phyloP scores from a whole-genome alignment of 2,113 vertebrate genomes.

The Clarias batrachus region DNA sequence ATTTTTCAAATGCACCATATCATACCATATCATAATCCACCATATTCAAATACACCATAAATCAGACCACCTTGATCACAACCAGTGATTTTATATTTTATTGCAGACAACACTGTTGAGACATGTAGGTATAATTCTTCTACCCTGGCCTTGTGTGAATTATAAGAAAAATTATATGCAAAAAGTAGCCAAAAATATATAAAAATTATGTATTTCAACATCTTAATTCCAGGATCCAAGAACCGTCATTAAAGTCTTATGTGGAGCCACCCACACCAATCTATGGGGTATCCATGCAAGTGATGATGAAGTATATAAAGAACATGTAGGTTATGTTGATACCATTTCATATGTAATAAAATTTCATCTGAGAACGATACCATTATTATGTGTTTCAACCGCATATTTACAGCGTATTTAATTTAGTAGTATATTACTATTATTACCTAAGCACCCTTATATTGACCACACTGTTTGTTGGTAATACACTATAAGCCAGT shows the following conservation, averaged over 20 bases:
- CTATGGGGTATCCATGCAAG: not conserved
- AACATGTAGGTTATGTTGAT: too few relatives aligned
- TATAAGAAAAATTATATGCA: not conserved
- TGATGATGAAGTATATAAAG: not conserved
- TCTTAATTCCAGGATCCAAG: not conserved
- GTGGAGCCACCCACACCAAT: not conserved
- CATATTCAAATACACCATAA: not conserved
- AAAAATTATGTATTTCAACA: not conserved
- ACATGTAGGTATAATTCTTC: not conserved
- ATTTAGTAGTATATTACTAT: too few relatives aligned
- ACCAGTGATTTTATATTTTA: not conserved
- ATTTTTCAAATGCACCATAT: not conserved
- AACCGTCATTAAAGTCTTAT: not conserved
- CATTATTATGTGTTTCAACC: too few relatives aligned
- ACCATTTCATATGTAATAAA: too few relatives aligned
- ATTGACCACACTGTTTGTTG: too few relatives aligned
- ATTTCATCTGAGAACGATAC: too few relatives aligned
- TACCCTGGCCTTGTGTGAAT: not conserved
- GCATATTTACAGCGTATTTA: too few relatives aligned
- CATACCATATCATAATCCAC: not conserved
- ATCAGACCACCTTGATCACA: not conserved
- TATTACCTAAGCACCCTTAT: too few relatives aligned
- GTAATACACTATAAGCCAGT: too few relatives aligned
- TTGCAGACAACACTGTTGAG: not conserved
- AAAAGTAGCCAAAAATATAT: not conserved